A percentile compares a stretch with the other conserved stretches of the same genome.
These are phyloP conservation scores for Microtus pennsylvanicus DNA, from an alignment of 2,113 vertebrate species.

Conservation along the genomic window DNA sequence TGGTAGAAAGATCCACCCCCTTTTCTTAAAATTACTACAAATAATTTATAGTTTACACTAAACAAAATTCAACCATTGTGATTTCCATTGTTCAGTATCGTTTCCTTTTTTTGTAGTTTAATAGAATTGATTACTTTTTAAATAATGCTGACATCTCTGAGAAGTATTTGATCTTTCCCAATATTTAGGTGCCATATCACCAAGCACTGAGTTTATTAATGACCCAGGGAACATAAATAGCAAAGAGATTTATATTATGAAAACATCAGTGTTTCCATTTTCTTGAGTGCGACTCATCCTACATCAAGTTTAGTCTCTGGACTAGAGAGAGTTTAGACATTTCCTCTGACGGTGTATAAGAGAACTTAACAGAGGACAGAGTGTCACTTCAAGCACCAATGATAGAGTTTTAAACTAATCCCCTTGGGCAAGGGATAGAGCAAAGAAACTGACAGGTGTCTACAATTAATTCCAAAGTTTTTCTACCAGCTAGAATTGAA, in stretches of 20 bases:
- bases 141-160: slow-evolving; percentile 49
- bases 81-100: not conserved
- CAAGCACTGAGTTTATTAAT: not conserved
- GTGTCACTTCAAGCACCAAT: not conserved
- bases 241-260: not conserved
- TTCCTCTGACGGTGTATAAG: not conserved
- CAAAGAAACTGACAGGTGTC: not conserved
- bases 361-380: not conserved
- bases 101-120: not conserved
- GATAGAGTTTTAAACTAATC: not conserved
- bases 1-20: not conserved
- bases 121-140: slow-evolving; percentile 22
- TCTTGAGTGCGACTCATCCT: not conserved
- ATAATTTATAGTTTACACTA: not conserved
- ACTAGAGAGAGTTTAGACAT: not conserved
- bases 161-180: slow-evolving; percentile 50
- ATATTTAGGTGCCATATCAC: slow-evolving; percentile 20
- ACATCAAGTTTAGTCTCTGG: not conserved
- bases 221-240: slow-evolving; percentile 7
- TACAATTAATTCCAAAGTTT: slow-evolving; percentile 65
- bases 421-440: slow-evolving; percentile 10
- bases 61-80: not conserved
- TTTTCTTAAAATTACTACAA: slow-evolving; percentile 5
- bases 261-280: slow-evolving; percentile 13
- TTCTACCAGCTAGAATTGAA: slow-evolving; percentile 46